phyloP scores from a whole-genome alignment of 2,113 vertebrate species.

The Astur gentilis region DNA sequence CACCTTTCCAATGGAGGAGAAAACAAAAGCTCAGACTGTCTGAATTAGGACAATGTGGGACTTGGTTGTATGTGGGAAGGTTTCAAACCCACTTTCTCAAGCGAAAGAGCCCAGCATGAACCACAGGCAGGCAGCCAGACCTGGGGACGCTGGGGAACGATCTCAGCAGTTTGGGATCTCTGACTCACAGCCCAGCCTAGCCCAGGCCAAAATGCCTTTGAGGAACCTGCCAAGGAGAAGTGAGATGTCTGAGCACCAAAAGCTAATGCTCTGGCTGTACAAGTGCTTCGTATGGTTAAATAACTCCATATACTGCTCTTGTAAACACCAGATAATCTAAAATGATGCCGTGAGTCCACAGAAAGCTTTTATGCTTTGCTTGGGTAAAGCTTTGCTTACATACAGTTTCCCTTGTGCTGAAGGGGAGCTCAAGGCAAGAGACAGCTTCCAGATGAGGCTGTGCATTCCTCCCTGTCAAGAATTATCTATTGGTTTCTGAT shows the following conservation, averaged over 20 bases:
- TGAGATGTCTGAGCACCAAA: not conserved
- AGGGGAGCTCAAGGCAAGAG: not conserved
- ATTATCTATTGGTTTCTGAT: not conserved
- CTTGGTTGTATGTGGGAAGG: not conserved
- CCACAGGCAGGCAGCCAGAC: not conserved
- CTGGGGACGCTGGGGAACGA: not conserved
- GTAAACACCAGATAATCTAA: slow-evolving; percentile 15
- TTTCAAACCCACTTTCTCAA: not conserved
- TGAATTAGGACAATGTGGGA: not conserved
- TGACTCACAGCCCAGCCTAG: not conserved
- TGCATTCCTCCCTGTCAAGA: not conserved
- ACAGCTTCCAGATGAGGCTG: not conserved
- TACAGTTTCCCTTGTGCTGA: not conserved
- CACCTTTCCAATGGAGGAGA: not conserved
- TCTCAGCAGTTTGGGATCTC: not conserved
- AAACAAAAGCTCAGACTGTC: not conserved
- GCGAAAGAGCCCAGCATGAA: not conserved
- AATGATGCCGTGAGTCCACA: not conserved
- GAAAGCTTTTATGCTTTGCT: slow-evolving; percentile 13
- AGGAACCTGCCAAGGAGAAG: not conserved
- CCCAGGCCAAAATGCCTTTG: not conserved
- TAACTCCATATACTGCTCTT: not conserved
- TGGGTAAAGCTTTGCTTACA: slow-evolving; percentile 1
- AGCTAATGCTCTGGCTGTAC: not conserved
- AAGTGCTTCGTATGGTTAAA: not conserved